Evolutionary conservation across 2,888 invertebrate genomes (phyloP).

Genomic region (Orthosia gracilis): DNA sequence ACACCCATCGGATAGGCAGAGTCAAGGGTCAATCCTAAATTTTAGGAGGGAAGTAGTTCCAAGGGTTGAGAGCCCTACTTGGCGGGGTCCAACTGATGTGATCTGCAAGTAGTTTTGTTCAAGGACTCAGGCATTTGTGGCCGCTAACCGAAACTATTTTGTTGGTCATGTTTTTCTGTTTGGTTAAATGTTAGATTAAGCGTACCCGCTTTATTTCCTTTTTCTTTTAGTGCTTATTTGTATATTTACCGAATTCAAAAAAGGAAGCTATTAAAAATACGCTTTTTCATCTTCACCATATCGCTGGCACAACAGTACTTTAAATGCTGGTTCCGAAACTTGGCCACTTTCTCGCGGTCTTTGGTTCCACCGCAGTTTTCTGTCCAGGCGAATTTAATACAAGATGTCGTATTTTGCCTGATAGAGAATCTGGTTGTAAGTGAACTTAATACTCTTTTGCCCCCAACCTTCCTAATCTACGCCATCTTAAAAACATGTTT

Average conservation of each 20-base stretch:
- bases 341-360: too few relatives aligned
- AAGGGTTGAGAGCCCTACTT: slow-evolving; percentile 43
- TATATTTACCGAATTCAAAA: background rate
- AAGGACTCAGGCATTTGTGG: slow-evolving; percentile 35
- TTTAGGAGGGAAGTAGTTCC: slow-evolving; percentile 34
- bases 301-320: too few relatives aligned
- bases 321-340: too few relatives aligned
- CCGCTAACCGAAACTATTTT: slow-evolving; percentile 29
- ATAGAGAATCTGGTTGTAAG: too few relatives aligned
- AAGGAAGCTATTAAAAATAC: background rate
- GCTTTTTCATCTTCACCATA: too few relatives aligned
- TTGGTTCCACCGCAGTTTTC: too few relatives aligned
- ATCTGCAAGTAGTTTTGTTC: slow-evolving; percentile 37
- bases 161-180: slow-evolving; percentile 38
- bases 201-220: too few relatives aligned
- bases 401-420: too few relatives aligned
- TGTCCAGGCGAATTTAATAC: too few relatives aligned
- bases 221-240: too few relatives aligned
- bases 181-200: background rate
- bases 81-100: slow-evolving; percentile 63
- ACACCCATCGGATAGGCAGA: background rate
- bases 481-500: slow-evolving; percentile 18
- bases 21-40: slow-evolving; percentile 31
- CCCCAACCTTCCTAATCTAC: slow-evolving; percentile 6
- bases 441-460: background rate